A percentile compares a stretch with the other conserved stretches of the same genome.
These are phyloP conservation scores for Eriocheir sinensis DNA, from an alignment of 1,140 invertebrate genomes.

Conservation along the genomic window DNA sequence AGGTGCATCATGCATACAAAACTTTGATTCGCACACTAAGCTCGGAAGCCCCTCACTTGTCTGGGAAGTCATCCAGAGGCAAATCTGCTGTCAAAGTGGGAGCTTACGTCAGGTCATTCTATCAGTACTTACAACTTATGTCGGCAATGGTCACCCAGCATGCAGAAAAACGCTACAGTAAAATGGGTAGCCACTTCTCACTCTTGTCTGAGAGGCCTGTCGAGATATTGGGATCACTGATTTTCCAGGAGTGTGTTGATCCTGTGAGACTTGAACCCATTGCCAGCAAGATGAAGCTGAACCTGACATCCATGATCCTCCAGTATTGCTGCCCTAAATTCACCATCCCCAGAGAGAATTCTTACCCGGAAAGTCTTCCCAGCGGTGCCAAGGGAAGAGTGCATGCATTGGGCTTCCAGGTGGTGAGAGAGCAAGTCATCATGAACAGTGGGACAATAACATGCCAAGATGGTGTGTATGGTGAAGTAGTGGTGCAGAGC, in stretches of 20 bases:
- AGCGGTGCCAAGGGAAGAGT: not conserved
- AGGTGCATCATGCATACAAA: conserved; percentile 62
- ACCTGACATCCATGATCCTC: conserved; percentile 69
- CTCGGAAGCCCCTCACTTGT: conserved; percentile 62
- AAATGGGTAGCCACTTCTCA: conserved; percentile 50
- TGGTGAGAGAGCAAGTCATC: conserved; percentile 38
- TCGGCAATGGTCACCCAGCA: conserved; percentile 64
- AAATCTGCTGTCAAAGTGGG: conserved; percentile 40
- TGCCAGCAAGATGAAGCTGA: conserved; percentile 63
- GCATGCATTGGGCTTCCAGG: conserved; percentile 45
- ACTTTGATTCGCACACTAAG: conserved; percentile 51
- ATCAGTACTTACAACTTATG: conserved; percentile 72
- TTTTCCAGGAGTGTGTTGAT: conserved; percentile 67
- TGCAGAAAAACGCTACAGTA: conserved; percentile 31
- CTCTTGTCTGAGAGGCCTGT: conserved; percentile 59
- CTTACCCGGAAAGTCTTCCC: not conserved
- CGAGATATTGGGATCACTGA: conserved; percentile 61
- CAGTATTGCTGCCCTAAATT: conserved; percentile 71
- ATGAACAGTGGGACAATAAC: conserved; percentile 45
- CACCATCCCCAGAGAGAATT: conserved; percentile 19
- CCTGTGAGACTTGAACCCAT: conserved; percentile 62
- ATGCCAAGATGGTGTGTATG: conserved; percentile 46
- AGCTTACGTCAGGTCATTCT: conserved; percentile 68
- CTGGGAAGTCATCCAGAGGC: not conserved
- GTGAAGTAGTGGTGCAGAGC: conserved; percentile 61